Base-by-base conservation (phyloP, 2,113 vertebrate species). In the Chroicocephalus ridibundus region DNA sequence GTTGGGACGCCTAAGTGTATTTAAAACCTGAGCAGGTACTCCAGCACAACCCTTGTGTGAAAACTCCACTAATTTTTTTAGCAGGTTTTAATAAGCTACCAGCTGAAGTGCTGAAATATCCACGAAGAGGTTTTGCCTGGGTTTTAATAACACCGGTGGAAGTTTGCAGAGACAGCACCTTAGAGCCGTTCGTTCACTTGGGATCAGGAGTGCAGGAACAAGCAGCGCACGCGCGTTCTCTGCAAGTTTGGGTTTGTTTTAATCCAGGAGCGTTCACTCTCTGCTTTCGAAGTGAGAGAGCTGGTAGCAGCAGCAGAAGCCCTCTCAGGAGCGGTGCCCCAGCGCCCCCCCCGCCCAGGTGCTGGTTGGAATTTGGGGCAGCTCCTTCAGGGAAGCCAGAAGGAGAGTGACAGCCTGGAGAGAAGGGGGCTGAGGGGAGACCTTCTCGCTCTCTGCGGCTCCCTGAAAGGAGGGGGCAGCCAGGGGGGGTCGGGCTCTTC, bases 221-320 rank as follows among this genome's bases (percentile, higher is more conserved):
- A 15, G 19, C 22, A 10, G 18, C 1, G 0, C 3, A 1, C 18
- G 13, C 38, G 18, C 26, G 19, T n/a, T 54, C 46, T 46, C 44
- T 32, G 36, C 31, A 11, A 1, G 25, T 61, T 36, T 26, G 10
- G 27, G 13, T 32, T 44, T 16, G 22, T 6, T 58, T 52, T 27
- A 27, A 21, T 38, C 61, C 40, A 13, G 75, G 78, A 13, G 34
- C 10, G 13, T 34, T 77, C 58, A 12, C 15, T 34, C n/a, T 44
- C n/a, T 15, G 27, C 66, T 46, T 27, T 54, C 16, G 4, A 7
- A 40, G 34, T 5, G 11, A 11, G 65, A 72, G 51, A 57, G 25
- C 31, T 11, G 42, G 42, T 24, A 60, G 34, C 5, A 18, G 38
- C 21, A 71, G 52, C 24, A 52, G n/a, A 15, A 26, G n/a, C 10